phyloP scores from a whole-genome alignment of 1,140 invertebrate genomes.

The Hypsibius dujardini region DNA sequence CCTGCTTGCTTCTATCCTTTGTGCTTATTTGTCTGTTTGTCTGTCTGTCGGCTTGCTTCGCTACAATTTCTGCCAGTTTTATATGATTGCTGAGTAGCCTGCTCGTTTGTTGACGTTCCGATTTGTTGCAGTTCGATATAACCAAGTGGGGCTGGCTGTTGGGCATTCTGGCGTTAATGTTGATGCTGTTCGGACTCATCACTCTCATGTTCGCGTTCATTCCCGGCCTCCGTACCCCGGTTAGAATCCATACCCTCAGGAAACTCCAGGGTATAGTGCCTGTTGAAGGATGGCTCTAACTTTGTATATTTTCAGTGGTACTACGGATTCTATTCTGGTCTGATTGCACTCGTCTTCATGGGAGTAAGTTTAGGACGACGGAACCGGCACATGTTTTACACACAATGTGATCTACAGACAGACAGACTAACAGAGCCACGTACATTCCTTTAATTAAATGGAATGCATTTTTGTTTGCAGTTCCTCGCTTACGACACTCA shows the following conservation, averaged over 20 bases:
- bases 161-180: slow-evolving; percentile 35
- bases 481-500: slow-evolving; percentile 50
- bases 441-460: too few species aligned
- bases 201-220: slow-evolving; percentile 27
- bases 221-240: slow-evolving; percentile 27
- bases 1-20: slow-evolving; percentile 16
- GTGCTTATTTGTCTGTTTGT: slow-evolving; percentile 19
- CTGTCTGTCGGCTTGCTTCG: neutral
- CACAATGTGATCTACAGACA: too few species aligned
- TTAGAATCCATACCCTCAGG: slow-evolving; percentile 26
- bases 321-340: slow-evolving; percentile 35
- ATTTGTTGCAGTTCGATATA: slow-evolving; percentile 40
- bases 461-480: slow-evolving; percentile 29
- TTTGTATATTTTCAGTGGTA: slow-evolving; percentile 26
- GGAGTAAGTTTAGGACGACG: slow-evolving; percentile 30
- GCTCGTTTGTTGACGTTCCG: too few species aligned
- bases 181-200: slow-evolving; percentile 38
- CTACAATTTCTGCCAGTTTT: too few species aligned
- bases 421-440: too few species aligned
- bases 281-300: neutral
- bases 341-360: slow-evolving; percentile 37
- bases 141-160: slow-evolving; percentile 39
- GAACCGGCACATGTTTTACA: too few species aligned
- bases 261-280: neutral
- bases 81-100: too few species aligned